Evolutionary conservation across 2,797 vertebrate species (phyloP), one percentile per base, ranked within the genome.

Genomic region (Microhierax caerulescens): DNA sequence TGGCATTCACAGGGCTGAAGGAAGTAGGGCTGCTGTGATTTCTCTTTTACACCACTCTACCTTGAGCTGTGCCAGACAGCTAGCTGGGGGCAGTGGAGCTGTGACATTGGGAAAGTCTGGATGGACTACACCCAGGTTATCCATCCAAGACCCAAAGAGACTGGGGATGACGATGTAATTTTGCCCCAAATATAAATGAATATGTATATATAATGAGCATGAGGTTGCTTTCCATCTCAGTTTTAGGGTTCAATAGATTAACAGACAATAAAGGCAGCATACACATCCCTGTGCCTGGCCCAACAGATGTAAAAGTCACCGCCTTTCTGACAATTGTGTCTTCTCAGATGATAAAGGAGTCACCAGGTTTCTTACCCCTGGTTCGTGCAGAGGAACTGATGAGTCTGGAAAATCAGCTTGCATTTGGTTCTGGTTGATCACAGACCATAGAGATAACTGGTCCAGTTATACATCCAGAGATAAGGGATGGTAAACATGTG

Each of bases 271-370:
- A 53, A 63, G 11, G 21, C 54, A 87, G 10, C 1, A 1, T 13
- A 9, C 15, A 9, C 10, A 8, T 7, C 5, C 28, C 11, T 9
- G 13, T 39, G 19, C 34, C 47, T 50, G 25, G 10, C 17, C 14
- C 17, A 15, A 27, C 19, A 61, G 41, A 47, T 25, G 11, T 5
- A 39, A 64, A 16, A 14, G 8, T 56, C 63, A 23, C 25, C 25
- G 15, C 36, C 8, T 75, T 75, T 24, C 30, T 1, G 3, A 41
- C 2, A 51, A 51, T 32, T 0, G 0, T 51, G 4, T 12, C 34
- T 57, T 48, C 18, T 30, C 13, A 59, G 27, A 7, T 32, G 23
- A 18, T 27, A 30, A 41, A 77, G 43, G 47, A 37, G 13, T 11
- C 10, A 5, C 10, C 18, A 30, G 41, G 4, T 47, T 95, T 36